Evolutionary conservation across 2,113 vertebrate species (phyloP).

Genomic region (Ahaetulla prasina): DNA sequence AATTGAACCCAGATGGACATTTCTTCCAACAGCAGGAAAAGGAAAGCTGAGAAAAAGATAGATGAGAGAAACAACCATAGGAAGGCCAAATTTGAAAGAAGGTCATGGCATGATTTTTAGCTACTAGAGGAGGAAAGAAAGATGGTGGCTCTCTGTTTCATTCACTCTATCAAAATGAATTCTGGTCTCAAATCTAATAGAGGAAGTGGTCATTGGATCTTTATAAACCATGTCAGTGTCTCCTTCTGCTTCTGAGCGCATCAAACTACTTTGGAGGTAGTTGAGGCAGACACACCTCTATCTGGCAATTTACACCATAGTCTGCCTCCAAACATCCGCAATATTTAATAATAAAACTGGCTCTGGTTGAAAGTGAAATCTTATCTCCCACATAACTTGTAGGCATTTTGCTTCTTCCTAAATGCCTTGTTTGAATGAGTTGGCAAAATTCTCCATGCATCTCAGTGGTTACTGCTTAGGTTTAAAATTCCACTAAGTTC

Average conservation of each 20-base stretch:
- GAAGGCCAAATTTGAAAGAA: neutral
- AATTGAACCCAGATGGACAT: too few species aligned
- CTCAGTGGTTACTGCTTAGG: neutral
- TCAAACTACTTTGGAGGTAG: neutral
- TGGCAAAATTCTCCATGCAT: neutral
- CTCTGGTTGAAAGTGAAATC: neutral
- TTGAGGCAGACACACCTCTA: neutral
- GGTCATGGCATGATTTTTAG: neutral
- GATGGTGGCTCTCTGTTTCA: neutral
- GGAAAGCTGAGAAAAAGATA: neutral
- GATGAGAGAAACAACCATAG: neutral
- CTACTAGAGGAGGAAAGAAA: neutral
- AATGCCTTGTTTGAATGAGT: neutral
- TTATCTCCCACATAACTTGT: neutral
- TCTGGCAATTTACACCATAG: neutral
- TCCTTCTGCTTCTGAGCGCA: neutral
- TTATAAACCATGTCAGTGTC: neutral
- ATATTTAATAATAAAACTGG: neutral
- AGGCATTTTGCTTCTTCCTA: neutral
- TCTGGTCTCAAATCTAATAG: neutral
- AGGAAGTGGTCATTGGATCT: neutral
- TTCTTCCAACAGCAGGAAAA: neutral
- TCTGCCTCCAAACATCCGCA: neutral
- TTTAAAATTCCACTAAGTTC: rapidly evolving
- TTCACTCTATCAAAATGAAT: neutral